Conservation (phyloP, 2,797 vertebrate species). For the Cheirogaleus major region DNA sequence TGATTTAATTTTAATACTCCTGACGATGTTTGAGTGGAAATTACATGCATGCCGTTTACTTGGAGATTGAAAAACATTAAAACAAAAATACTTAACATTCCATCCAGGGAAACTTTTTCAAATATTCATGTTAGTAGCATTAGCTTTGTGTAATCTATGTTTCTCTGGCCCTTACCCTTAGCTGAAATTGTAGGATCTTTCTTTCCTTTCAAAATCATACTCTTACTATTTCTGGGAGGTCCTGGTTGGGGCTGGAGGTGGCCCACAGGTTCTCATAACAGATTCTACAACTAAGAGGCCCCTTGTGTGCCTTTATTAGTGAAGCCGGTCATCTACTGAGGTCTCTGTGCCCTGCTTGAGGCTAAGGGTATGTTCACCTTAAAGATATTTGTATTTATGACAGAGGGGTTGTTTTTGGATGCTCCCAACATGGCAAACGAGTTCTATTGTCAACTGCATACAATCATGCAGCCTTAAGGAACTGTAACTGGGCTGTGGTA, state of each 20-base stretch:
- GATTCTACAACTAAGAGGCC: background rate
- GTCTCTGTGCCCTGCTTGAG: background rate
- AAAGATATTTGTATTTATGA: background rate
- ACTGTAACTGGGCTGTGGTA: rapidly evolving
- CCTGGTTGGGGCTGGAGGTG: background rate
- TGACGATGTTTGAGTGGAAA: slow-evolving; percentile 12
- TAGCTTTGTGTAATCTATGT: background rate
- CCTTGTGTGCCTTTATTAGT: background rate
- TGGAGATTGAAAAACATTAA: background rate
- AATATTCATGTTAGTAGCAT: background rate
- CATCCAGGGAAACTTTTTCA: background rate
- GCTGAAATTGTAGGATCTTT: background rate
- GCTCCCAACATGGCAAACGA: background rate
- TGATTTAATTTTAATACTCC: background rate
- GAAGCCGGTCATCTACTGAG: background rate
- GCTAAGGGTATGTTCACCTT: background rate
- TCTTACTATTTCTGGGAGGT: background rate
- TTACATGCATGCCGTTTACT: background rate
- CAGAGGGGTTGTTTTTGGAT: background rate
- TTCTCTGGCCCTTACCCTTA: background rate
- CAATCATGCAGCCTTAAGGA: background rate
- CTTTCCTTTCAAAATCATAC: background rate
- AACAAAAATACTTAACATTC: background rate
- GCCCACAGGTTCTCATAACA: background rate
- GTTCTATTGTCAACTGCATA: background rate